Base-by-base conservation (phyloP, 2,888 invertebrate species). In the Ophion costatus region DNA sequence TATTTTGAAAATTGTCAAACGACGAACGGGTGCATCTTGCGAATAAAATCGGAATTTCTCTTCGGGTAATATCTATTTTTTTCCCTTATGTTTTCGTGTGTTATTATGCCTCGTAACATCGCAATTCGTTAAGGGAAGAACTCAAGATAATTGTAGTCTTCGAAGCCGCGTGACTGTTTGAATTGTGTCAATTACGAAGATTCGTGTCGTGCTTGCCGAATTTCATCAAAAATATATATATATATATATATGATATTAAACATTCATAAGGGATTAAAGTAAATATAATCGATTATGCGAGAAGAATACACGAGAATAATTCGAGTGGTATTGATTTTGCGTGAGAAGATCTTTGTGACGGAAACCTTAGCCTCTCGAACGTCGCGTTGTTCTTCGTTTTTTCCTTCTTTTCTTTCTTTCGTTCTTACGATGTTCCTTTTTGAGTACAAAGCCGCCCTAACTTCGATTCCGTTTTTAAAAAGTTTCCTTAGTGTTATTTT, bases 391-490 rank as follows among this genome's bases (percentile, higher is more conserved):
- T 42, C 79, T 45, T 59, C 20, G 57, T 57, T 56, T 73, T 38
- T 69, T 78, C 57, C 59, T 80, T 56, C 67, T 38, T 69, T 78
- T 45, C 59, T 80, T 75, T 74, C 69, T 42, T 67, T 24, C 45
- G 14, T 69, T 45, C 42, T 14, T 14, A 0, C 29, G 29, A 29
- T 69, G 17, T 24, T 45, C 80, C 57, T 56, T 64, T 24, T 83
- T 76, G 81, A 86, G 86, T 86, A 85, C 85, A 86, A 83, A 78
- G 85, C 86, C 86, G 82, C 78, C 74, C 74, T 69, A 14, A 45
- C 14, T 80, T 42, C 38, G 81, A 79, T 79, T 69, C 14, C 42
- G 24, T 80, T 64, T 76, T 57, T 57, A 76, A 76, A 76, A 85
- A 38, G 38, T 17, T 77, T 20, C 29, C 17, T 56, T 63, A 78